These are phyloP conservation scores for Palythoa grandiflora DNA, from an alignment of 92 coral and sea anemone genomes.

Conservation along the genomic window DNA sequence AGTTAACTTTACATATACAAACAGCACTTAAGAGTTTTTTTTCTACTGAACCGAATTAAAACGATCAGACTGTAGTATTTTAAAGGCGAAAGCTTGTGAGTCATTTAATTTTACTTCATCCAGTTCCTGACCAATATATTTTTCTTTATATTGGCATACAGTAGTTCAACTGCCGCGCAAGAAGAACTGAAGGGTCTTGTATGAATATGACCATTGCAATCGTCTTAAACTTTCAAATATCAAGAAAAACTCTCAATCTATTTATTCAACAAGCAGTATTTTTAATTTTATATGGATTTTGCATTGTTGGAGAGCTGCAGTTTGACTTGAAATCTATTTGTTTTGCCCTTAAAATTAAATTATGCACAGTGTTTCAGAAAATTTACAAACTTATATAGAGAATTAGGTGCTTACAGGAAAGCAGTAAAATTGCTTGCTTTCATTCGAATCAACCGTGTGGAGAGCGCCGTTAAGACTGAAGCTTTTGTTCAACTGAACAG, in stretches of 20 bases:
- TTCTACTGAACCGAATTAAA: background rate
- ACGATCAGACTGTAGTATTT: background rate
- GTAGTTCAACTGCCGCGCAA: background rate
- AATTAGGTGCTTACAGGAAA: background rate
- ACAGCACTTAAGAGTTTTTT: background rate
- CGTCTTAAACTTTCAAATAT: background rate
- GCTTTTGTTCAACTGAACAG: background rate
- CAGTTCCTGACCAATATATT: background rate
- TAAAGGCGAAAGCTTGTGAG: background rate
- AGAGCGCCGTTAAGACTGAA: constrained; percentile 5
- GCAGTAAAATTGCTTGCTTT: background rate
- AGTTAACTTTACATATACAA: background rate
- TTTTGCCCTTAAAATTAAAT: background rate
- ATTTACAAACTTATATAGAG: background rate
- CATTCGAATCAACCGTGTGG: background rate
- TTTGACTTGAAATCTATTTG: too few relatives aligned
- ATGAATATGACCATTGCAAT: background rate
- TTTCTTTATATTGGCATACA: background rate
- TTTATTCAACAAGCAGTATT: too few relatives aligned
- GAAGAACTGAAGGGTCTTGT: background rate
- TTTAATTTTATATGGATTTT: too few relatives aligned
- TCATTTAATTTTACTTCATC: background rate
- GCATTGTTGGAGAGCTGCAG: too few relatives aligned
- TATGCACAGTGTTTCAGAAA: background rate
- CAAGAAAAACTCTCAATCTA: too few relatives aligned